A percentile compares a stretch with the other conserved stretches of the same genome.
phyloP scores from a whole-genome alignment of 2,797 vertebrate species.

The Falco biarmicus region DNA sequence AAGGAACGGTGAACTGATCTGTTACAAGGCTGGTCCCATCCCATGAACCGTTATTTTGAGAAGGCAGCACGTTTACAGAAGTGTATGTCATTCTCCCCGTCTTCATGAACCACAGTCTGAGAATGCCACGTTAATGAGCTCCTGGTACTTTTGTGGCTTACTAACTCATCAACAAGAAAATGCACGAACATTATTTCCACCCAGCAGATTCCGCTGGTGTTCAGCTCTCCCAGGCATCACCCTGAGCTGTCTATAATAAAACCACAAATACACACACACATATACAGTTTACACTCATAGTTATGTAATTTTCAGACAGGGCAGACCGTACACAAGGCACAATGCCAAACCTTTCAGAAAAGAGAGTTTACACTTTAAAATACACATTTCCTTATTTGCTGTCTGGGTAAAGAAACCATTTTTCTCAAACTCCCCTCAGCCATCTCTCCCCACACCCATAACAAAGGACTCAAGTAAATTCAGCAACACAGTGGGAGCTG shows the following conservation, averaged over 20 bases:
- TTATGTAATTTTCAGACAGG: constrained; percentile 47
- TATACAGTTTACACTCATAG: neutral
- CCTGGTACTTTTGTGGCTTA: constrained; percentile 47
- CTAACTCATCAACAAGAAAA: constrained; percentile 44
- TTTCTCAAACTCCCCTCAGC: constrained; percentile 31
- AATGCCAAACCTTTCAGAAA: constrained; percentile 10
- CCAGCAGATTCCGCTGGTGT: constrained; percentile 6
- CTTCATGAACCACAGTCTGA: constrained; percentile 21
- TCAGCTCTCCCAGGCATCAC: constrained; percentile 32
- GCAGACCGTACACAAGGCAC: constrained; percentile 37
- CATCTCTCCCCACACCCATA: constrained; percentile 25
- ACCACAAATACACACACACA: neutral
- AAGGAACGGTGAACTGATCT: neutral
- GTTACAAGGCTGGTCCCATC: neutral
- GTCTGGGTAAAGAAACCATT: constrained; percentile 63
- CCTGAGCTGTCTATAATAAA: constrained; percentile 24
- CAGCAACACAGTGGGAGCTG: constrained; percentile 45
- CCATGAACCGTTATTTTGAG: neutral
- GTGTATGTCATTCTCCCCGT: neutral
- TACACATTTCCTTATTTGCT: constrained; percentile 37
- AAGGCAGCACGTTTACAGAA: neutral
- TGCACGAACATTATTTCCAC: constrained; percentile 35
- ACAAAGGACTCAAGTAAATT: constrained; percentile 64
- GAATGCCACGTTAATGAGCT: constrained; percentile 45
- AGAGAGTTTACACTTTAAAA: constrained; percentile 61